phyloP scores from a whole-genome alignment of 2,797 vertebrate genomes.

The Delichon dasypus region DNA sequence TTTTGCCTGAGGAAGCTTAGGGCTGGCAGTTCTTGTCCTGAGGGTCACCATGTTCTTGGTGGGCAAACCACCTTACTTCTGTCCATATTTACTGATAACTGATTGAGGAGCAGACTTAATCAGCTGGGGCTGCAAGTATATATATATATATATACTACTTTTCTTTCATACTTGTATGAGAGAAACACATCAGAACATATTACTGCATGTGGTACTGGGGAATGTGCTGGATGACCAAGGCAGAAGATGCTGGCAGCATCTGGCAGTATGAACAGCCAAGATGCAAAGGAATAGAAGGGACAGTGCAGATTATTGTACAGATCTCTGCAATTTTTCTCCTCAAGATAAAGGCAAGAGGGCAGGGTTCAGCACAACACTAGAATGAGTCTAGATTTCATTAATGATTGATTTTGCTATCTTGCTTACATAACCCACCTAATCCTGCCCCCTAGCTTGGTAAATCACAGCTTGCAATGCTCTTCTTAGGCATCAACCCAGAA shows the following conservation, averaged over 20 bases:
- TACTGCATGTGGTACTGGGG: neutral
- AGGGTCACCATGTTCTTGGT: rapidly evolving
- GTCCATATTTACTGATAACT: neutral
- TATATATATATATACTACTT: neutral
- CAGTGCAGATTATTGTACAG: neutral
- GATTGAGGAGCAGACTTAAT: neutral
- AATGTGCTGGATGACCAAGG: neutral
- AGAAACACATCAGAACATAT: neutral
- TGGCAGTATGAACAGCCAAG: neutral
- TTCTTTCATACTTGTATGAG: neutral
- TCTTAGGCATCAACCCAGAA: neutral
- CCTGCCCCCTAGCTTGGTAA: neutral
- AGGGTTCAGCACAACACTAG: neutral
- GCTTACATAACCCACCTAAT: conserved; percentile 34
- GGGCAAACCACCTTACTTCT: neutral
- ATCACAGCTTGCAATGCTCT: neutral
- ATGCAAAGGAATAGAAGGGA: neutral
- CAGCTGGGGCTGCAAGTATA: neutral
- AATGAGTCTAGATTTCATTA: neutral
- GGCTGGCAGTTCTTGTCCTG: neutral
- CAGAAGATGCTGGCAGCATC: neutral
- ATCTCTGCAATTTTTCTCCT: neutral
- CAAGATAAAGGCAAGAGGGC: neutral
- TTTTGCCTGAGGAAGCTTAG: neutral
- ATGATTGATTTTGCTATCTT: conserved; percentile 24